Conservation (phyloP, 1,140 invertebrate species). For the Andricus grossulariae region DNA sequence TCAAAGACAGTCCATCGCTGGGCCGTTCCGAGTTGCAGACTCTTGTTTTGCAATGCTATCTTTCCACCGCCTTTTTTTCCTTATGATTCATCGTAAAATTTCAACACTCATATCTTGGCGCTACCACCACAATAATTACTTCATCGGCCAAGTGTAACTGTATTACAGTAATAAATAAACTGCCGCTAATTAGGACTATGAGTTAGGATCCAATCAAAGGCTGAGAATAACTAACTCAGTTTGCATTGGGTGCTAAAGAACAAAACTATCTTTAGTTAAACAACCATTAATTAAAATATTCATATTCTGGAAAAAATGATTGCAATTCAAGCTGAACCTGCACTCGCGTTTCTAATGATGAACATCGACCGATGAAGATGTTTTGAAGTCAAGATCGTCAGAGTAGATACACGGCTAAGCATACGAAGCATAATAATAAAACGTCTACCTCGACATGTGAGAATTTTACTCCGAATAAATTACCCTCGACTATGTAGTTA, state of each 20-base stretch:
- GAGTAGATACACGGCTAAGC: neutral
- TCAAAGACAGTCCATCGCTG: neutral
- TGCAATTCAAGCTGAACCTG: too few species aligned
- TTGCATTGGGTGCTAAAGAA: neutral
- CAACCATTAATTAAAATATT: neutral
- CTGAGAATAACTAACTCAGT: conserved; percentile 17
- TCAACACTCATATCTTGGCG: neutral
- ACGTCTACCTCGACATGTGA: neutral
- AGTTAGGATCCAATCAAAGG: neutral
- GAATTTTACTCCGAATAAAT: conserved; percentile 22
- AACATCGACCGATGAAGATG: neutral
- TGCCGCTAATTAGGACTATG: neutral
- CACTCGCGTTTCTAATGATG: conserved; percentile 11
- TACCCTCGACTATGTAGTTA: neutral
- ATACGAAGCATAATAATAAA: neutral
- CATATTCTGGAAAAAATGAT: neutral
- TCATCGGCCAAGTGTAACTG: neutral
- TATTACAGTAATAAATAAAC: conserved; percentile 4
- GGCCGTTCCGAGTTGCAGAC: neutral
- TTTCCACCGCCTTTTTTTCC: neutral
- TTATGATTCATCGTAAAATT: conserved; percentile 10
- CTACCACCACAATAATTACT: conserved; percentile 6
- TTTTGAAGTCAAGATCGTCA: conserved; percentile 23
- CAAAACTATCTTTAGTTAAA: neutral
- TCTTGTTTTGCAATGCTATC: neutral